These are phyloP conservation scores for Calosoma granatense DNA, from an alignment of 1,140 invertebrate species.

Conservation along the genomic window DNA sequence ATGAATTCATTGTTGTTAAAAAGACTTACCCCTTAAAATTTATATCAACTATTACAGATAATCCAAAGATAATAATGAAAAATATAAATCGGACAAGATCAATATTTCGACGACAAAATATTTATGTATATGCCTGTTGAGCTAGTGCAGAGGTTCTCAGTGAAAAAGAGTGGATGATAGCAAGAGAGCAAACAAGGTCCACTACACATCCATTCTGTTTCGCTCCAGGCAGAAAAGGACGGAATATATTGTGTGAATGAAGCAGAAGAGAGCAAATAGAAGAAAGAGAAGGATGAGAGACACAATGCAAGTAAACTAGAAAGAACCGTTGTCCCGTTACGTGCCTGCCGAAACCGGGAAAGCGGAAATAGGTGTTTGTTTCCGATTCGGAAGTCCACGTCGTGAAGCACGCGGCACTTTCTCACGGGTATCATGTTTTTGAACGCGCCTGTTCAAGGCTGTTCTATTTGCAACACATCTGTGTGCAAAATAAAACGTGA, in stretches of 20 bases:
- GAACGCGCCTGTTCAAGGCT: neutral
- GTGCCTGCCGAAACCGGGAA: neutral
- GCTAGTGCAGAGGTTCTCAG: neutral
- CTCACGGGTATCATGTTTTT: conserved; percentile 1
- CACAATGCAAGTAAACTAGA: neutral
- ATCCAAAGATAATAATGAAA: neutral
- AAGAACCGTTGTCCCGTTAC: neutral
- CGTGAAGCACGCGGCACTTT: conserved; percentile 3
- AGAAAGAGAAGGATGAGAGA: no score
- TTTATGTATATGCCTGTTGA: conserved; percentile 7
- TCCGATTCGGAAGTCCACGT: conserved; percentile 6
- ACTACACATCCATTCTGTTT: no score
- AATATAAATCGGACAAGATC: conserved; percentile 1
- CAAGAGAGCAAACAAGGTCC: neutral
- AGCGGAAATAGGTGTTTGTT: conserved; percentile 7
- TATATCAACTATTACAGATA: no score
- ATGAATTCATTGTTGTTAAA: no score
- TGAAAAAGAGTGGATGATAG: neutral
- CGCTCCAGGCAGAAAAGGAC: no score
- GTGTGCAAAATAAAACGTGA: neutral
- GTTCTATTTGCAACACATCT: neutral
- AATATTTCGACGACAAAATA: neutral
- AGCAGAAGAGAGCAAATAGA: no score
- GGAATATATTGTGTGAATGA: no score
- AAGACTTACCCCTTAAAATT: no score